A percentile compares a stretch with the other conserved stretches of the same genome.
Conservation (phyloP, 64 coral and sea anemone species). For the Hydrozoanthus tunicans region DNA sequence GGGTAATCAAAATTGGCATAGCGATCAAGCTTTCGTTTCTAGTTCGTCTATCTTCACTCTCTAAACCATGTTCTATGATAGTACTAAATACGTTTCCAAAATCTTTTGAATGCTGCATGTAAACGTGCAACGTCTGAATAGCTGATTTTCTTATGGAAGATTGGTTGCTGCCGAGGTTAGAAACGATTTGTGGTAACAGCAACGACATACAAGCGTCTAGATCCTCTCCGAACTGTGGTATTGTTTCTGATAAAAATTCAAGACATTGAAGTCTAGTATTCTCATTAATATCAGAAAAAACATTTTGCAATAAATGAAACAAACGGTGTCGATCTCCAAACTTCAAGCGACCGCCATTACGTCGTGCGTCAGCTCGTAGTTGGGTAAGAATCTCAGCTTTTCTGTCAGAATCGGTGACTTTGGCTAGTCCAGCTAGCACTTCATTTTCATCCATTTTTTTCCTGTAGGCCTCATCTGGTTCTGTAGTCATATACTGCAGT, state of each 20-base stretch:
- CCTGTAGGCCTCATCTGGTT: constrained; percentile 89
- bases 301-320: constrained; percentile 90
- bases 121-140: constrained; percentile 98
- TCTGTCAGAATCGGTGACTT: constrained; percentile 65
- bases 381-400: constrained; percentile 87
- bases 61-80: constrained; percentile 90
- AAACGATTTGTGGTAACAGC: constrained; percentile 89
- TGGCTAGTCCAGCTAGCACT: constrained; percentile 81
- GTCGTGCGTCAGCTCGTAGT: constrained; percentile 80
- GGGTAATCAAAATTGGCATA: constrained; percentile 95
- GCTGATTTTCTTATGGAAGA: constrained; percentile 93
- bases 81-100: constrained; percentile 86
- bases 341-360: constrained; percentile 93
- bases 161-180: constrained; percentile 88
- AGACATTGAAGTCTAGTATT: constrained; percentile 87
- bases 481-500: constrained; percentile 89
- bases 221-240: constrained; percentile 91
- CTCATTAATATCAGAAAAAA: constrained; percentile 76
- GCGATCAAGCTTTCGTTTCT: constrained; percentile 93
- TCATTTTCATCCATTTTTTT: constrained; percentile 94
- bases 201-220: constrained; percentile 92
- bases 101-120: constrained; percentile 93
- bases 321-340: constrained; percentile 90
- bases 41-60: constrained; percentile 95
- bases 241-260: constrained; percentile 94